Evolutionary conservation across 2,888 invertebrate genomes (phyloP).

Genomic region (Homarus gammarus): DNA sequence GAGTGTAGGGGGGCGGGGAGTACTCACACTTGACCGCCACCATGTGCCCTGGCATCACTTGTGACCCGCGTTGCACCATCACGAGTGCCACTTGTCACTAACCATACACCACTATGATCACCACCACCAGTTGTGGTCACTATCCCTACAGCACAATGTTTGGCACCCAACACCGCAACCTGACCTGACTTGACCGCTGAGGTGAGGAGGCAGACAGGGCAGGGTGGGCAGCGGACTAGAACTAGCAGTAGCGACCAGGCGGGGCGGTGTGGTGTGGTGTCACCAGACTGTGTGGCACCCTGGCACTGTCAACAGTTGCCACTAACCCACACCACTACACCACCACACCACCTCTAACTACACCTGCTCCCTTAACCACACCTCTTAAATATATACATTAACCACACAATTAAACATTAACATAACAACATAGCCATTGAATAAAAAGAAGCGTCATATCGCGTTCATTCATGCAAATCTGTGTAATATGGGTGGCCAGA

Average conservation of each 20-base stretch:
- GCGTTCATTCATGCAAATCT: not conserved
- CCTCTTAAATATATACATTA: not conserved
- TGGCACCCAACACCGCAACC: not conserved
- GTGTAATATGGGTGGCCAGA: not conserved
- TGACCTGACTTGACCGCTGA: conserved; percentile 6
- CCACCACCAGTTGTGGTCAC: not conserved
- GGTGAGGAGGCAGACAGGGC: not conserved
- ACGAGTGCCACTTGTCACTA: not conserved
- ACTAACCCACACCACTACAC: not conserved
- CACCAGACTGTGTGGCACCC: conserved; percentile 39
- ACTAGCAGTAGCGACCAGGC: not conserved
- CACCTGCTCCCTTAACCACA: not conserved
- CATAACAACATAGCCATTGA: not conserved
- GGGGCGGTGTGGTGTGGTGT: not conserved
- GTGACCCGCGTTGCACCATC: conserved; percentile 50
- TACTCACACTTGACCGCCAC: conserved; percentile 64
- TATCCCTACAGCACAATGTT: not conserved
- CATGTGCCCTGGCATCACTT: conserved; percentile 44
- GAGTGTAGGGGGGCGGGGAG: conserved; percentile 57
- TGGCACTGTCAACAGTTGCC: conserved; percentile 35
- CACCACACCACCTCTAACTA: not conserved
- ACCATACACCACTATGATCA: not conserved
- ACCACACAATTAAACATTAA: not conserved
- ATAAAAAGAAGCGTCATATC: not conserved
- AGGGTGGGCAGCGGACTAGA: conserved; percentile 18